Percentiles rank a stretch among this genome's conserved stretches.
phyloP scores from a whole-genome alignment of 2,888 invertebrate genomes.

The Galerucella calmariensis region DNA sequence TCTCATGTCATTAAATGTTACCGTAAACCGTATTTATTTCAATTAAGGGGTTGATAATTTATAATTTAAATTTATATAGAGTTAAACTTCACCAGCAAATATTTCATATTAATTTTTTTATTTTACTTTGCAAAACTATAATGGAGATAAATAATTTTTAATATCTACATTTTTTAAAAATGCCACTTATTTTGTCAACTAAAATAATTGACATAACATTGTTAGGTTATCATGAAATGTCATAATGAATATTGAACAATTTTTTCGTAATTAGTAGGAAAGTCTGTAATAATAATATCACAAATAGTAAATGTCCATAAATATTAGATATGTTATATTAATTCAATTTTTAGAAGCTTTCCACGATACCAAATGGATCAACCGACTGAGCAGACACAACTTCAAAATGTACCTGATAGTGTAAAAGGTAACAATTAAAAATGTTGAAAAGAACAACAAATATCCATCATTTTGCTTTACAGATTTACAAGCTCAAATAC shows the following conservation, averaged over 20 bases:
- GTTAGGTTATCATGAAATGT: slow-evolving; percentile 30
- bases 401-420: slow-evolving; percentile 37
- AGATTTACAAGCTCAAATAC: slow-evolving; percentile 52
- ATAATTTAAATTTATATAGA: background rate
- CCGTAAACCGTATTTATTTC: background rate
- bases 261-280: slow-evolving; percentile 5
- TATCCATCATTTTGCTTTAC: slow-evolving; percentile 23
- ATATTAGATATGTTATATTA: slow-evolving; percentile 31
- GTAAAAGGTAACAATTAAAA: slow-evolving; percentile 35
- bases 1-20: background rate
- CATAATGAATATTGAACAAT: slow-evolving; percentile 10
- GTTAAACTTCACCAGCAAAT: background rate
- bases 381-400: slow-evolving; percentile 14
- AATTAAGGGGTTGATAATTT: no score
- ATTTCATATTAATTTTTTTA: background rate
- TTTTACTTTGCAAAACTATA: background rate
- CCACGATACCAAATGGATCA: slow-evolving; percentile 40
- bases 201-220: slow-evolving; percentile 9
- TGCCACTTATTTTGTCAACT: background rate
- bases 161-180: background rate
- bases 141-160: background rate
- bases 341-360: slow-evolving; percentile 14
- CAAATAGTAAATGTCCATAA: background rate
- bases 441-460: background rate
- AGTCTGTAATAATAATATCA: background rate